A percentile compares a stretch with the other conserved stretches of the same genome.
phyloP scores from a whole-genome alignment of 2,888 invertebrate genomes.

The Amblyteles armatorius region DNA sequence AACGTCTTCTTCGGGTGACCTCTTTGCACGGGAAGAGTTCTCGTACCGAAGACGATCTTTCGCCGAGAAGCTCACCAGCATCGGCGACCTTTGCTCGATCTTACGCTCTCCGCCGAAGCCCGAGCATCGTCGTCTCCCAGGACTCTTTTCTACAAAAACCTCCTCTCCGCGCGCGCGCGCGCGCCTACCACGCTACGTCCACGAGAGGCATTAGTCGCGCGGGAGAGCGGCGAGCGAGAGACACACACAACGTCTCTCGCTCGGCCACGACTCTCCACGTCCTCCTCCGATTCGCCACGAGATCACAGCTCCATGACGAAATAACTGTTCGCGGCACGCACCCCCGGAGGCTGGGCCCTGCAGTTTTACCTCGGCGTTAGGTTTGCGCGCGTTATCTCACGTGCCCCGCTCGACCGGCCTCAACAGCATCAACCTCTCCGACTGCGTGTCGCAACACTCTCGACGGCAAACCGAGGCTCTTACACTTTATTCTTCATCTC shows the following conservation, averaged over 20 bases:
- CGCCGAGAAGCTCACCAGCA: constrained; percentile 48
- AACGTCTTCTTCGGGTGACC: constrained; percentile 68
- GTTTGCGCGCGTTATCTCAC: constrained; percentile 42
- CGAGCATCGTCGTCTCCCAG: constrained; percentile 21
- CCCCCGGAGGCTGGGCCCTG: constrained; percentile 56
- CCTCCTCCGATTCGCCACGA: constrained; percentile 65
- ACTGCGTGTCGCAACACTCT: constrained; percentile 52
- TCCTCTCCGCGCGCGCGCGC: background rate
- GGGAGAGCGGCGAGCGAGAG: constrained; percentile 6
- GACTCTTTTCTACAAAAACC: constrained; percentile 30
- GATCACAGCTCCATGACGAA: constrained; percentile 67
- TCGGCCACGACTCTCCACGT: constrained; percentile 29
- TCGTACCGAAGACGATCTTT: constrained; percentile 64
- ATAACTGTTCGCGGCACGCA: constrained; percentile 69
- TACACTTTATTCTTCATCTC: background rate
- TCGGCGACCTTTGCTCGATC: constrained; percentile 71
- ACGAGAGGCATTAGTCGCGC: constrained; percentile 49
- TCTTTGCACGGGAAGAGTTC: constrained; percentile 70
- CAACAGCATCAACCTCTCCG: constrained; percentile 9
- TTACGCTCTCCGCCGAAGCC: constrained; percentile 59
- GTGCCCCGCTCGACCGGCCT: constrained; percentile 33
- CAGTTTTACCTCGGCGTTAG: constrained; percentile 37
- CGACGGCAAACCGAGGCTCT: background rate
- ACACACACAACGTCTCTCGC: constrained; percentile 8
- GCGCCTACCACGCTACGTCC: constrained; percentile 11